A percentile compares a stretch with the other conserved stretches of the same genome.
Conservation (phyloP, 2,888 invertebrate genomes). For the Cataglyphis cursor region DNA sequence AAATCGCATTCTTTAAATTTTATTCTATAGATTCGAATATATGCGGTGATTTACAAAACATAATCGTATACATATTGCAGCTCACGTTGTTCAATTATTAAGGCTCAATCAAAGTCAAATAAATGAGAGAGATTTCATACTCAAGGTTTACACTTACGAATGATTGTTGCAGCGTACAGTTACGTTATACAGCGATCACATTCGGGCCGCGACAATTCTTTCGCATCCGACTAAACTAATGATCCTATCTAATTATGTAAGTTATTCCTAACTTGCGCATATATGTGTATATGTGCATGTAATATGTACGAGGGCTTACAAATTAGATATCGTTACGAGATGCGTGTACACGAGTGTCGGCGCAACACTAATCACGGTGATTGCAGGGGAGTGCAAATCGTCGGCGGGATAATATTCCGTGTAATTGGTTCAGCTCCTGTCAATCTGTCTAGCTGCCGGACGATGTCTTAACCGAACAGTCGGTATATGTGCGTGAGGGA, state of each 20-base stretch:
- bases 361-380: slow-evolving; percentile 84
- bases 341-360: slow-evolving; percentile 80
- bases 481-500: slow-evolving; percentile 71
- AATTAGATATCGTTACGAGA: slow-evolving; percentile 82
- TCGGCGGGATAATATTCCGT: slow-evolving; percentile 83
- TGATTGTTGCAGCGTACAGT: slow-evolving; percentile 63
- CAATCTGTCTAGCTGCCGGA: slow-evolving; percentile 83
- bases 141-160: slow-evolving; percentile 63
- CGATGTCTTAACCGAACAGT: slow-evolving; percentile 83
- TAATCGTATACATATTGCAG: neutral
- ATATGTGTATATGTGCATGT: slow-evolving; percentile 29
- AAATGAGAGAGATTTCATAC: slow-evolving; percentile 57
- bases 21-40: neutral
- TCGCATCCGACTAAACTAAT: slow-evolving; percentile 59
- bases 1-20: neutral
- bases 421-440: slow-evolving; percentile 86
- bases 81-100: slow-evolving; percentile 39
- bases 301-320: slow-evolving; percentile 79
- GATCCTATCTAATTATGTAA: slow-evolving; percentile 75
- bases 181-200: slow-evolving; percentile 59
- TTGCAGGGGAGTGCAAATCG: slow-evolving; percentile 83
- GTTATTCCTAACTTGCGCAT: slow-evolving; percentile 43
- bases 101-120: slow-evolving; percentile 29
- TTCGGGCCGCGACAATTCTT: slow-evolving; percentile 57
- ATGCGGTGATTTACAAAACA: neutral